Evolutionary conservation across 2,113 vertebrate species (phyloP).

Genomic region (Miniopterus natalensis): DNA sequence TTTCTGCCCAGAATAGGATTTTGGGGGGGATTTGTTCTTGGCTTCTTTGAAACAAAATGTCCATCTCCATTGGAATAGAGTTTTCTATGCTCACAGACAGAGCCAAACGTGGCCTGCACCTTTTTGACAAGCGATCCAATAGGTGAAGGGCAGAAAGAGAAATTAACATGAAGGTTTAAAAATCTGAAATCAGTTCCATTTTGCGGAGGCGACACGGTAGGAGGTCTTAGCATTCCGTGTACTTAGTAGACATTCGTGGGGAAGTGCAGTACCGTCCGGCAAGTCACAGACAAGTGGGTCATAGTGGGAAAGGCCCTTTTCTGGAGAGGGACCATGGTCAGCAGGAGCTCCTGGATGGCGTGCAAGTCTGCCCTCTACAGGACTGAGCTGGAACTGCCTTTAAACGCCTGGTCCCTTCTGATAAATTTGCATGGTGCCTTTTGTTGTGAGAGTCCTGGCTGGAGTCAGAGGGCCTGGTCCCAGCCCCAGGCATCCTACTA

Average conservation of each 20-base stretch:
- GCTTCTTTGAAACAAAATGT: constrained; percentile 36
- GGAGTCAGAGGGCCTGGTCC: neutral
- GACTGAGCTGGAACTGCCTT: constrained; percentile 46
- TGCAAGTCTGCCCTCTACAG: constrained; percentile 77
- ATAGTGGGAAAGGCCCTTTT: neutral
- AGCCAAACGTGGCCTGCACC: neutral
- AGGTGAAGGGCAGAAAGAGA: neutral
- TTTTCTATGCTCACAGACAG: neutral
- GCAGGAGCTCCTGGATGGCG: neutral
- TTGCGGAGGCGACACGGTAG: neutral
- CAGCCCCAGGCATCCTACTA: neutral
- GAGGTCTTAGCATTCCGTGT: neutral
- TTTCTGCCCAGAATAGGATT: neutral
- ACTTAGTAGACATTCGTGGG: neutral
- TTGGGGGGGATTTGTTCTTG: neutral
- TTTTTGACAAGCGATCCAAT: neutral
- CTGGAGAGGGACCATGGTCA: neutral
- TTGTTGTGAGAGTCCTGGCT: neutral
- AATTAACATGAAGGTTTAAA: neutral
- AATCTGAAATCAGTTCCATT: constrained; percentile 33
- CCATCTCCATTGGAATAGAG: neutral
- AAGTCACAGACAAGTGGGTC: neutral
- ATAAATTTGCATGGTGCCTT: neutral
- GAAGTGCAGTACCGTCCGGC: neutral
- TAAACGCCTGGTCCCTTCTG: neutral